Evolutionary conservation across 1,140 invertebrate species (phyloP).

Genomic region (Pentalonia nigronervosa): DNA sequence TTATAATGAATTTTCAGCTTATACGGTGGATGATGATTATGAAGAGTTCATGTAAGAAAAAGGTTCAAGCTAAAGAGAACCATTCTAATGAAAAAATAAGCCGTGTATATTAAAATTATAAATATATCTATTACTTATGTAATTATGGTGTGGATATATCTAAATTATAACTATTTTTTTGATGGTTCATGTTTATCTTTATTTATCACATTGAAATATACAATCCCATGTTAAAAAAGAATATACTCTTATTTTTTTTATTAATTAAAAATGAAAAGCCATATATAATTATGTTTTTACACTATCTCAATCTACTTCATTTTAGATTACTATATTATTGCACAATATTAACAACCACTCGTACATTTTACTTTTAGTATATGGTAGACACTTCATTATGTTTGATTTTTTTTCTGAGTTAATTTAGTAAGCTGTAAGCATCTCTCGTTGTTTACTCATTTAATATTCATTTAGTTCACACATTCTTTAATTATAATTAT

Average conservation of each 20-base stretch:
- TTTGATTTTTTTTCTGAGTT: not conserved
- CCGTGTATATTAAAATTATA: conserved; percentile 16
- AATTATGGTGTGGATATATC: conserved; percentile 33
- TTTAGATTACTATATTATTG: not conserved
- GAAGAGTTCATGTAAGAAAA: conserved; percentile 73
- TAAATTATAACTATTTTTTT: conserved; percentile 44
- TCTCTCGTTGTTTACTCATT: not conserved
- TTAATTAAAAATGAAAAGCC: not conserved
- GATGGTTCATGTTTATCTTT: conserved; percentile 51
- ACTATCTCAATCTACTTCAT: not conserved
- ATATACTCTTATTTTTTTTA: not conserved
- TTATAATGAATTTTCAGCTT: conserved; percentile 68
- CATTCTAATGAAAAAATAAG: not conserved
- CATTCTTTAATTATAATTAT: not conserved
- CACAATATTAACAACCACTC: not conserved
- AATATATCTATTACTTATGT: conserved; percentile 31
- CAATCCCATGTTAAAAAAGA: conserved; percentile 30
- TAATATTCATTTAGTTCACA: not conserved
- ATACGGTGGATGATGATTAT: conserved; percentile 69
- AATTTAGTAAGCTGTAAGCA: not conserved
- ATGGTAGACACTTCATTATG: not conserved
- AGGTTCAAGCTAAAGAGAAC: not conserved
- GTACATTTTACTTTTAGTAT: not conserved
- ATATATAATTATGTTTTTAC: not conserved
- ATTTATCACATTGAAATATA: conserved; percentile 54